Conservation (phyloP, 2,888 invertebrate genomes). For the Drosophila pseudotakahashii region DNA sequence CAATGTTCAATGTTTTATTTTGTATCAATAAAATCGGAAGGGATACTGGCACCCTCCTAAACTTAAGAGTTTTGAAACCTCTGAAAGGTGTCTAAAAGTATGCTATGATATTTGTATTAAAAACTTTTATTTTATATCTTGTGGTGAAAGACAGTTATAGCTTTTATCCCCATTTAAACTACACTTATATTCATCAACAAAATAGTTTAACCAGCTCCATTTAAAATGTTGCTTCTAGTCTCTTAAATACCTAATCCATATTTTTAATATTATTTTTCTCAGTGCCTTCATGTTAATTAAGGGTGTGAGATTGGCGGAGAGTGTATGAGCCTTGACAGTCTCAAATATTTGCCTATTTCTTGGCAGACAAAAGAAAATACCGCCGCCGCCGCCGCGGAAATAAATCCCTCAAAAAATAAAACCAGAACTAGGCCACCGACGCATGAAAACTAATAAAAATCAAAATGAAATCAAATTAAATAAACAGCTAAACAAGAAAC, state of each 20-base stretch:
- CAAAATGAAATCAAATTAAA: slow-evolving; percentile 79
- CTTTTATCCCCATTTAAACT: too few relatives aligned
- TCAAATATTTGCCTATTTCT: slow-evolving; percentile 7
- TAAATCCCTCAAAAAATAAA: slow-evolving; percentile 13
- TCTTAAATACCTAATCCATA: too few relatives aligned
- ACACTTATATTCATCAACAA: too few relatives aligned
- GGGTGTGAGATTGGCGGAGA: slow-evolving; percentile 1
- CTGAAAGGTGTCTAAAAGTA: neutral
- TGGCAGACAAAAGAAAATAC: slow-evolving; percentile 9
- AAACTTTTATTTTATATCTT: too few relatives aligned
- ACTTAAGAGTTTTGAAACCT: too few relatives aligned
- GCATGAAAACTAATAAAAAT: slow-evolving; percentile 72
- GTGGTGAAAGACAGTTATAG: too few relatives aligned
- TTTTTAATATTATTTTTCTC: neutral
- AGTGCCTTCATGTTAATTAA: neutral
- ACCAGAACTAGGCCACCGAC: slow-evolving; percentile 61
- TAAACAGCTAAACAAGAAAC: slow-evolving; percentile 58
- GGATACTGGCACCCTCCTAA: too few relatives aligned
- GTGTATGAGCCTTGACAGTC: slow-evolving; percentile 11
- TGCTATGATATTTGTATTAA: neutral
- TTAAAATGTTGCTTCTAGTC: too few relatives aligned
- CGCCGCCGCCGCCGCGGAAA: slow-evolving; percentile 12
- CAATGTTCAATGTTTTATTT: too few relatives aligned
- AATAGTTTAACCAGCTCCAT: too few relatives aligned
- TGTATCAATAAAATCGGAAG: too few relatives aligned